Evolutionary conservation across 23 tunicate species (phyloP), one percentile per base, ranked within the genome.

Genomic region (Corella eumyota): DNA sequence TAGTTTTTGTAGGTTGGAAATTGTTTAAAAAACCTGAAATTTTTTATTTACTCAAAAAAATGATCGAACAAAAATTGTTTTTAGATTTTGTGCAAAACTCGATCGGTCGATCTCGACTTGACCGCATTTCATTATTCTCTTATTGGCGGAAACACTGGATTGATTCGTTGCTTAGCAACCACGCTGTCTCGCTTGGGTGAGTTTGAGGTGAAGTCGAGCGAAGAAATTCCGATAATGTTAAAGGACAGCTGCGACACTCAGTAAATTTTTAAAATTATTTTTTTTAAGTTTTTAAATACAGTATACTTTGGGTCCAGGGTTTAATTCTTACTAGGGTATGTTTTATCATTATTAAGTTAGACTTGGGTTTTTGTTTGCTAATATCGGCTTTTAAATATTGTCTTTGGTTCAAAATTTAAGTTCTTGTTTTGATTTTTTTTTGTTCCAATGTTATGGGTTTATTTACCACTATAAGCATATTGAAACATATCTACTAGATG

Each of bases 61-160:
- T n/a, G n/a, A n/a, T n/a, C n/a, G n/a, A n/a, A n/a, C n/a, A n/a
- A n/a, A n/a, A n/a, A n/a, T 58, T 52, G 20, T 73, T 7, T 62
- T 33, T 67, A 88, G 96, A 35, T 88, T 29, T 66, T 88, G 45
- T 25, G 81, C 36, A 84, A 73, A 36, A 59, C 69, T 17, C 76
- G 96, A 3, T 88, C 96, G 3, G 78, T 80, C 28, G 96, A 88
- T 54, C 81, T 88, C n/a, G 74, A 67, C 5, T 64, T 64, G 60
- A 88, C 96, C 6, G 72, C 81, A 1, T 45, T 88, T 17, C 96
- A 88, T 65, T 88, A 88, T 62, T 88, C 96, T 29, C 6, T 88
- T 68, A 52, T 75, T 15, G 70, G 58, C 6, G 63, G 71, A 37
- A 73, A 78, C 58, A 59, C 57, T 29, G 77, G 73, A 0, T 75